Evolutionary conservation across 2,888 invertebrate species (phyloP), one percentile per base, ranked within the genome.

Genomic region (Conops quadrifasciatus): DNA sequence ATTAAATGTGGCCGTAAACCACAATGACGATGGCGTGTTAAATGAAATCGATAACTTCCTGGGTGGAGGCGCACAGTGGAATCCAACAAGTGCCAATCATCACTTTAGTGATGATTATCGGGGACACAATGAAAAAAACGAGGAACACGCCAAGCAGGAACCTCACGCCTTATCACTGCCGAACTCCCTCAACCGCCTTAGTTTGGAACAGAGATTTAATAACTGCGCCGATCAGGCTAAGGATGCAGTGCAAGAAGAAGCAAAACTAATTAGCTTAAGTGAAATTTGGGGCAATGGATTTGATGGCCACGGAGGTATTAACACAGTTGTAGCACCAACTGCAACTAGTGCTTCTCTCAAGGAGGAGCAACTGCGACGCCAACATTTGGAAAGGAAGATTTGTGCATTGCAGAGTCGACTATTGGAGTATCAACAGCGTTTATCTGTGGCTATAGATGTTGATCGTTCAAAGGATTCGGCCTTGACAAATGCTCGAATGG

Each of bases 381-480:
- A 93, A 88, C 94, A 93, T 87, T 83, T 86, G 78, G 94, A 94
- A 85, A 88, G 90, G 72, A 87, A 92, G 77, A 93, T 94, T 66
- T 91, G 92, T 78, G 89, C 91, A 66, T 84, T 94, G 1, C 94
- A 94, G 81, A 89, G 89, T 76, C 90, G 91, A 76, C 85, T 92
- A 65, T 85, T 94, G 30, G 93, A 94, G 76, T 90, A 92, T 77
- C 93, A 94, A 81, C 93, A 94, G 81, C 91, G 91, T 78, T 82
- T 94, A 36, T 92, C 94, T 0, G 93, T 94, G 0, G 94, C 94
- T 0, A 83, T 94, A 5, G 89, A 91, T 82, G 91, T 94, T 0
- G 94, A 94, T 82, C 89, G 90, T 70, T 89, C 91, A 0, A 94
- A 94, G 81, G 94, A 94, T 78, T 84, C 87, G 0, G 90, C 92